A percentile compares a stretch with the other conserved stretches of the same genome.
phyloP scores from a whole-genome alignment of 2,888 invertebrate genomes.

The Yponomeuta malinellus region DNA sequence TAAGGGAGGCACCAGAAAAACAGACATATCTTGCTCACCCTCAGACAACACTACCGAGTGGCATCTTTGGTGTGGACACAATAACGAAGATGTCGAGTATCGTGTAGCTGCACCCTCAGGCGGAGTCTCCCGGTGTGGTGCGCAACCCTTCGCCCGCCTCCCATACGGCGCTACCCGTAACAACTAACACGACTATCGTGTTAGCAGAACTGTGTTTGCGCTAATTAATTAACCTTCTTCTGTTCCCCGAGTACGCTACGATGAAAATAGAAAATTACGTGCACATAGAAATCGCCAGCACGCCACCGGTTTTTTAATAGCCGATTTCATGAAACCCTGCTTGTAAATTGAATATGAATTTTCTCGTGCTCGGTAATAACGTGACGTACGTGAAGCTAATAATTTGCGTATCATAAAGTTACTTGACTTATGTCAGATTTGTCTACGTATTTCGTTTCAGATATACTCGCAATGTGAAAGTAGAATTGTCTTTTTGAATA shows the following conservation, averaged over 20 bases:
- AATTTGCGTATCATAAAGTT: too few relatives aligned
- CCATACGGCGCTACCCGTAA: slow-evolving; percentile 5
- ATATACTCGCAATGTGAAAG: too few relatives aligned
- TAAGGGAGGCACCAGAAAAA: too few relatives aligned
- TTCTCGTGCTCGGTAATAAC: too few relatives aligned
- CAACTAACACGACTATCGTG: slow-evolving; percentile 14
- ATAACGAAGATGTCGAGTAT: neutral
- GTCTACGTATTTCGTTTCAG: too few relatives aligned
- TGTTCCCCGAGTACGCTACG: neutral
- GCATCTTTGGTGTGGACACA: neutral
- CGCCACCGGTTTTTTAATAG: neutral
- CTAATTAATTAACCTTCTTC: slow-evolving; percentile 14
- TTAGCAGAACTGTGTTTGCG: slow-evolving; percentile 4
- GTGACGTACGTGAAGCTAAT: too few relatives aligned
- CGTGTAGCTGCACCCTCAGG: neutral
- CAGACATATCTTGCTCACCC: too few relatives aligned
- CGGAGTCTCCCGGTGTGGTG: neutral
- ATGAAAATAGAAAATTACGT: neutral
- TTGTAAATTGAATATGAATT: neutral
- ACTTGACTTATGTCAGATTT: too few relatives aligned
- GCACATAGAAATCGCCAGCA: neutral
- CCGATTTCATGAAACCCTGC: neutral
- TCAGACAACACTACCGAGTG: neutral
- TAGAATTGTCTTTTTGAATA: too few relatives aligned
- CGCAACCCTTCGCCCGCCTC: slow-evolving; percentile 5